Conservation (phyloP, 2,113 vertebrate genomes). For the Pavo muticus region DNA sequence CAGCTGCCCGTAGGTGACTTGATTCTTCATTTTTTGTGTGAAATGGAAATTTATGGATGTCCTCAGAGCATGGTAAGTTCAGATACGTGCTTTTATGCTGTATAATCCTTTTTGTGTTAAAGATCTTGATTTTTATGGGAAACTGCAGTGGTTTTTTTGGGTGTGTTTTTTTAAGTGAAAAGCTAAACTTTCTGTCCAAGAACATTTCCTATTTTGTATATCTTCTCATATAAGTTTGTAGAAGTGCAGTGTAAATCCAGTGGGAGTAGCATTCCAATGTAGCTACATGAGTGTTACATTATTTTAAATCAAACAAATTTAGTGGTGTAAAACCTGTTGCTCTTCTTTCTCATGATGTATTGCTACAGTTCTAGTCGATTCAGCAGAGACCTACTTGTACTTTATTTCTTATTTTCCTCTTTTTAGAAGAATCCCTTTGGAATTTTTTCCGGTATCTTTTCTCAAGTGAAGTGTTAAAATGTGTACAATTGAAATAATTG, state of each 20-base stretch:
- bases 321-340: neutral
- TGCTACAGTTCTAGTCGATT: neutral
- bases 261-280: conserved; percentile 3
- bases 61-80: neutral
- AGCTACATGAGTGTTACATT: neutral
- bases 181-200: neutral
- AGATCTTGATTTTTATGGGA: neutral
- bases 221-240: neutral
- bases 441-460: neutral
- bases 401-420: neutral
- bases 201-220: neutral
- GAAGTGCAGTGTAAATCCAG: neutral
- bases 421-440: neutral
- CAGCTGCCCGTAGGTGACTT: neutral
- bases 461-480: neutral
- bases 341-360: neutral
- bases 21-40: neutral
- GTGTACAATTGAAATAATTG: neutral
- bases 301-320: neutral
- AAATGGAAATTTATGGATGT: neutral
- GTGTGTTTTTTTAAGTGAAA: neutral
- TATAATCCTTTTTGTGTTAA: neutral
- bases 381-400: neutral
- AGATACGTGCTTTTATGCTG: neutral
- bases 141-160: neutral